Conservation (phyloP, 2,888 invertebrate species). For the Parasteatoda lunata region DNA sequence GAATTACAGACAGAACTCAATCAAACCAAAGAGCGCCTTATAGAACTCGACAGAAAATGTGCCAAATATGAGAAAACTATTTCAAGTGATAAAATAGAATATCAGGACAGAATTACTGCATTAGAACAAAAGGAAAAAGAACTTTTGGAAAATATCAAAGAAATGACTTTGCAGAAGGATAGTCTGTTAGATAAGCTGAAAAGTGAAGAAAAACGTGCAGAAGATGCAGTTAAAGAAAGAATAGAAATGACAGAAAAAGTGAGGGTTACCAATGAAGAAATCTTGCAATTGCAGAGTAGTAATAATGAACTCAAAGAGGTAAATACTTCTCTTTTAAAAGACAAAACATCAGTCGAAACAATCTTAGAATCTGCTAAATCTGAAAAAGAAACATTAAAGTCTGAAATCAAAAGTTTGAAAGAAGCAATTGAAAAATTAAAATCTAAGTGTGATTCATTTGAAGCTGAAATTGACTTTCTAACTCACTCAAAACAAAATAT, state of each 20-base stretch:
- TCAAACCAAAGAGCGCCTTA: slow-evolving; percentile 23
- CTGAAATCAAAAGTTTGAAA: slow-evolving; percentile 9
- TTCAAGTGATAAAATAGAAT: slow-evolving; percentile 3
- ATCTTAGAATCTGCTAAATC: slow-evolving; percentile 14
- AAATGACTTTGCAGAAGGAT: slow-evolving; percentile 16
- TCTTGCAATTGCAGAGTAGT: neutral
- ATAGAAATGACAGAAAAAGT: neutral
- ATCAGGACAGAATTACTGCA: neutral
- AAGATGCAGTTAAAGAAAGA: slow-evolving; percentile 5
- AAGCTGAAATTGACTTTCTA: slow-evolving; percentile 11
- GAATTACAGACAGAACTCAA: slow-evolving; percentile 24
- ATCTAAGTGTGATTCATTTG: neutral
- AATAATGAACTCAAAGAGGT: slow-evolving; percentile 4
- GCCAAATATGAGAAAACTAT: slow-evolving; percentile 22
- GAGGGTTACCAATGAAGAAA: neutral
- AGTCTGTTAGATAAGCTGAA: slow-evolving; percentile 6
- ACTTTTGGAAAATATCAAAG: neutral
- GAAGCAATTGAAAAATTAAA: slow-evolving; percentile 20
- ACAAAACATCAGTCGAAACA: slow-evolving; percentile 20
- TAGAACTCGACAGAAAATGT: slow-evolving; percentile 29
- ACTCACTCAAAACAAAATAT: slow-evolving; percentile 12
- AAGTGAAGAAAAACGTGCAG: neutral
- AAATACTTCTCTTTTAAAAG: neutral
- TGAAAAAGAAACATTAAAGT: neutral
- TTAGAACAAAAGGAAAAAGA: slow-evolving; percentile 9